Evolutionary conservation across 2,113 vertebrate species (phyloP), one percentile per base, ranked within the genome.

Genomic region (Esox niger): DNA sequence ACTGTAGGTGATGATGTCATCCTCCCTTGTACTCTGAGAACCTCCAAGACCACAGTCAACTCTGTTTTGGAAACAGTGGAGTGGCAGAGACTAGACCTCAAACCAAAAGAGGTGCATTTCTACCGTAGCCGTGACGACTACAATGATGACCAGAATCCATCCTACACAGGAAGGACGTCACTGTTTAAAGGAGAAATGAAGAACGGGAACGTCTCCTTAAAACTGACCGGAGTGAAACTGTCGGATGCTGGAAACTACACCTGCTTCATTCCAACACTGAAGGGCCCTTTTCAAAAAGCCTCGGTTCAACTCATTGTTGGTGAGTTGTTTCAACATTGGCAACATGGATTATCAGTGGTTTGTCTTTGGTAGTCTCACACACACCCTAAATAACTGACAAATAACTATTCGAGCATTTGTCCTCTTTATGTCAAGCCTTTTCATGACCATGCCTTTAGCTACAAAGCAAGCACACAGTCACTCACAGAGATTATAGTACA

Each of bases 241-340:
- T 30, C 27, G 5, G 59, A 61, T 61, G 59, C 32, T 4, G 58
- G 58, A 3, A 61, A 29, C 58, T 61, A 61, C 58, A 61, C 4
- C 3, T 61, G 58, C 13, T 8, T 10, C 11, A 17, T 61, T 61
- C 33, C 13, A 38, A 15, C 21, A 38, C 35, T 13, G 35, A 38
- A 38, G 9, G 13, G 35, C n/a, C 20, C 7, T 6, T 1, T 21
- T n/a, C 20, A 54, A 3, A 17, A 54, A 23, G 21, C n/a, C 23
- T 5, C 21, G 2, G 21, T 54, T 23, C 49, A 25, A 23, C 49
- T 54, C 49, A 54, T 8, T n/a, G 49, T 54, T 54, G 49, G 49
- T 54, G 21, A n/a, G 49, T 54, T n/a, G n/a, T n/a, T n/a, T n/a
- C n/a, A n/a, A n/a, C n/a, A n/a, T 46, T 11, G 38, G 17, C 17